Conservation (phyloP, 2,113 vertebrate species). For the Pseudonaja textilis region DNA sequence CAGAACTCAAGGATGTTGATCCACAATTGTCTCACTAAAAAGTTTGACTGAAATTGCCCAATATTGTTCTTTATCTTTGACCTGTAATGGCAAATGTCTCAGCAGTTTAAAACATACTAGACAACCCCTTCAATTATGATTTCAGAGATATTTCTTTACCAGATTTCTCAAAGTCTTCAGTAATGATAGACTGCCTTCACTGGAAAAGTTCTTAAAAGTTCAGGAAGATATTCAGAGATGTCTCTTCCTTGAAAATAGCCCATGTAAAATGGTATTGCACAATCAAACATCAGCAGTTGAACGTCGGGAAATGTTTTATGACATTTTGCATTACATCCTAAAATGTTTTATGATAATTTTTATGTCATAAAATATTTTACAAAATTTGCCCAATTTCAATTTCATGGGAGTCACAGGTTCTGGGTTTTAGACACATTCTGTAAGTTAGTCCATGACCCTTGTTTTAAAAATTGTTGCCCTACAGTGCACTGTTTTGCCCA, state of each 20-base stretch:
- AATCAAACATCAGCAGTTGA: neutral
- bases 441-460: neutral
- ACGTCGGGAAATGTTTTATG: neutral
- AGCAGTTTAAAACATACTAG: neutral
- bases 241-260: neutral
- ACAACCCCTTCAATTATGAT: neutral
- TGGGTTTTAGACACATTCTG: neutral
- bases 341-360: neutral
- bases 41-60: neutral
- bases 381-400: neutral
- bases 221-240: neutral
- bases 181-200: neutral
- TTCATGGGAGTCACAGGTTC: neutral
- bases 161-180: neutral
- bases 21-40: neutral
- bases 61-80: neutral
- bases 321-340: neutral
- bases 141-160: neutral
- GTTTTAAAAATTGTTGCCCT: neutral
- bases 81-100: neutral
- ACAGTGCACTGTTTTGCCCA: neutral
- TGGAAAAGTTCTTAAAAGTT: neutral
- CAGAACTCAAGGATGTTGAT: slow-evolving; percentile 20
- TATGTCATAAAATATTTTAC: neutral
- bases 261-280: neutral